Evolutionary conservation across 2,888 invertebrate species (phyloP), one percentile per base, ranked within the genome.

Genomic region (Linnaemya tessellans): DNA sequence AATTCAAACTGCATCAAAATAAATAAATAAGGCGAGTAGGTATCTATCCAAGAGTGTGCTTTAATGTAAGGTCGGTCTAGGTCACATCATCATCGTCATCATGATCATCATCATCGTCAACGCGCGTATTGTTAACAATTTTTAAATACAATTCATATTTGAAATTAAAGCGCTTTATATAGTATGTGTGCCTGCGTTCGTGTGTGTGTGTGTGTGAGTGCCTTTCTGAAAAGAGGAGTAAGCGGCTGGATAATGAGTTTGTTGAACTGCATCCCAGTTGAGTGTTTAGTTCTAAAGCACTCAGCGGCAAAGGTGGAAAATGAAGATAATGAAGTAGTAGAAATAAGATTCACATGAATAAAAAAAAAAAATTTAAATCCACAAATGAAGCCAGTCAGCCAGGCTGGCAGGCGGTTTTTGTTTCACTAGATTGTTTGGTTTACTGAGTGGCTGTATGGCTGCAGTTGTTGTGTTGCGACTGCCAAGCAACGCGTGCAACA

Each of bases 1-100:
- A 56, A 67, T 60, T 13, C 49, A 38, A 58, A 49, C 38, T 25
- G 18, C 25, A 77, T 65, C 20, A 73, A 68, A 58, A 20, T 38
- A 56, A 58, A 20, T 38, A 56, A 56, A 54, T 62, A 64, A 38
- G 65, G 46, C 35, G 35, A 20, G 49, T 64, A 22, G 30, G 62
- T 70, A 43, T 62, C 30, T 54, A 70, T 49, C 3, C n/a, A 51
- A 49, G 49, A 67, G 58, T 41, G 18, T 71, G 30, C 71, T 71
- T 71, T 75, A 81, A 75, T 68, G 60, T 70, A 67, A 67, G 85
- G 85, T 85, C 85, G 79, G 85, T 82, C 85, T 82, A 82, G 82
- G 85, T 85, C 85, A 85, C 60, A 85, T 78, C 62, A 64, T 74
- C 73, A 80, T 60, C 25, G 43, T 41, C 38, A 15, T 54, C 18